Evolutionary conservation across 2,113 vertebrate species (phyloP), one percentile per base, ranked within the genome.

Genomic region (Apistogramma diplotaenia): DNA sequence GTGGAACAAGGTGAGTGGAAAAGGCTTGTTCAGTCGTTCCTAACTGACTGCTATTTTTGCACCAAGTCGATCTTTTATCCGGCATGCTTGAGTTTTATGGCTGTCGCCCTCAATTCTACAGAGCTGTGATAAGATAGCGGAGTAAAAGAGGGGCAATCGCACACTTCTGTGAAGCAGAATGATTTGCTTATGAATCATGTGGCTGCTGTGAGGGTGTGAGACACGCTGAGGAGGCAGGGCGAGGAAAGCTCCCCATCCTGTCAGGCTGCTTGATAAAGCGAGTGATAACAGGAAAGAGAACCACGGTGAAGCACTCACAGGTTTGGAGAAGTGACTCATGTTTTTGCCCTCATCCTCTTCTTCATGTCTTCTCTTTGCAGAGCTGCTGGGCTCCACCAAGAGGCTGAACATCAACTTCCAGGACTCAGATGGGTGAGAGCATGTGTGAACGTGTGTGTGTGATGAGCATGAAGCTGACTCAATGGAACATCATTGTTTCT

Each of bases 381-480:
- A 95, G 92, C 79, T 96, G 76, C 92, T 96, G 85, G 95, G 94
- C 81, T 94, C 95, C 16, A 94, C 94, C 77, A 96, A 96, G 92
- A 93, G 91, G 79, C 94, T 95, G 70, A 96, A 95, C 82, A 85
- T 96, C 89, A 96, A 96, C 90, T 95, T 94, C 83, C 95, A 96
- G 78, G 95, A 96, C 89, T 83, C 93, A 73, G 95, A 96, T 12
- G 95, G 95, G 95, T 96, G 80, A 94, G 95, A 85, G 29, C 79
- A 67, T 46, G n/a, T 46, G 59, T 76, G 53, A 15, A 8, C 35
- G 18, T 82, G 76, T 27, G 15, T 40, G 29, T 78, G 25, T 51
- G 46, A 81, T 19, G n/a, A 53, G 80, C n/a, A 13, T 29, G 25
- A 31, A 57, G 46, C 33, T 78, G 76, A 81, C 65, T 81, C 79